These are phyloP conservation scores for Drosophila pallidifrons DNA, from an alignment of 1,140 invertebrate genomes.

Conservation along the genomic window DNA sequence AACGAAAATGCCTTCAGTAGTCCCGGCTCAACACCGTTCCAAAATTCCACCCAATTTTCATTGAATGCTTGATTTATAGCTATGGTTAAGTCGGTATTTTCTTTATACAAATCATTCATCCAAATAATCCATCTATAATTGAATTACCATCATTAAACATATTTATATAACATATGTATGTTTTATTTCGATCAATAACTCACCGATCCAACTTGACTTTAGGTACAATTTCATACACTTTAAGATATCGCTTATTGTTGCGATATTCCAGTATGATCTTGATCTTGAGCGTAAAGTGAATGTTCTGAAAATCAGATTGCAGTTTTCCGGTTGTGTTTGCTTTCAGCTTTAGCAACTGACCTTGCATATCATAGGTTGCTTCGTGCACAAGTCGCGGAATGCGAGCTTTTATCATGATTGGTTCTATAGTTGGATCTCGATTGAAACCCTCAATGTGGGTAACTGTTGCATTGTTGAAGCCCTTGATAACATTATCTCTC, in stretches of 20 bases:
- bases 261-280: conserved; percentile 58
- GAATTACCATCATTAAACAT: neutral
- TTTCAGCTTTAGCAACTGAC: conserved; percentile 30
- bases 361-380: conserved; percentile 39
- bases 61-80: conserved; percentile 46
- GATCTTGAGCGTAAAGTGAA: conserved; percentile 40
- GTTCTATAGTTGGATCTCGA: conserved; percentile 32
- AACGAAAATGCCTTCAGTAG: conserved; percentile 9
- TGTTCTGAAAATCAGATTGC: conserved; percentile 56
- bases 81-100: conserved; percentile 57
- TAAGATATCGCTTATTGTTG: conserved; percentile 57
- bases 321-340: conserved; percentile 51
- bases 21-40: conserved; percentile 55
- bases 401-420: conserved; percentile 13
- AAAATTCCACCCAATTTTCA: conserved; percentile 59
- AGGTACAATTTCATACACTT: conserved; percentile 50
- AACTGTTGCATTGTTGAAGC: conserved; percentile 55
- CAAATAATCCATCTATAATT: conserved; percentile 50
- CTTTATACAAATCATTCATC: conserved; percentile 53
- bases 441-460: conserved; percentile 55
- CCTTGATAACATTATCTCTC: conserved; percentile 27
- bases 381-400: conserved; percentile 34
- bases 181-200: conserved; percentile 26
- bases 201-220: conserved; percentile 55
- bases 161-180: neutral